Conservation (phyloP, 2,797 vertebrate species). For the Leptatherina wallacei region DNA sequence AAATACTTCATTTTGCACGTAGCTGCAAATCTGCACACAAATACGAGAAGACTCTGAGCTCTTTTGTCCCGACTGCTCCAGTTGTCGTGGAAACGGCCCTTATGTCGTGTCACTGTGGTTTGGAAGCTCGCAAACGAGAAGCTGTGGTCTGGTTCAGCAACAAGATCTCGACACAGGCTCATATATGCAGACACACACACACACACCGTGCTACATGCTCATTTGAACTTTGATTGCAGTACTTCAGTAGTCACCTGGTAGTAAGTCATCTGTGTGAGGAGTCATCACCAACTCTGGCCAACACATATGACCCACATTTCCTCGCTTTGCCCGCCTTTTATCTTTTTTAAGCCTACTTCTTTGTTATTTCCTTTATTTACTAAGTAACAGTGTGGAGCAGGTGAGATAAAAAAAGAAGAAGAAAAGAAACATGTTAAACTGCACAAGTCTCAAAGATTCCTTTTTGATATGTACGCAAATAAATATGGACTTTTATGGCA, state of each 20-base stretch:
- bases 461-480: background rate
- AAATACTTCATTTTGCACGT: background rate
- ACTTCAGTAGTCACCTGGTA: constrained; percentile 36
- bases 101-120: constrained; percentile 64
- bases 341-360: background rate
- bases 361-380: background rate
- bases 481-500: too few relatives aligned
- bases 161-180: constrained; percentile 17
- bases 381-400: background rate
- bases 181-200: background rate
- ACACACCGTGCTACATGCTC: constrained; percentile 6
- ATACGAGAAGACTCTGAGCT: background rate
- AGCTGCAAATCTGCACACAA: constrained; percentile 1
- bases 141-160: constrained; percentile 56
- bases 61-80: constrained; percentile 24
- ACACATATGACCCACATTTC: constrained; percentile 5
- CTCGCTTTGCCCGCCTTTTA: background rate
- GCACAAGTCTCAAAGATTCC: background rate
- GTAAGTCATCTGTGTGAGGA: constrained; percentile 22
- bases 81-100: constrained; percentile 55
- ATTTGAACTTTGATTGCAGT: constrained; percentile 41
- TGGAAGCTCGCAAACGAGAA: constrained; percentile 44
- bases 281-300: constrained; percentile 13
- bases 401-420: background rate
- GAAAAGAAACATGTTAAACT: background rate